Conservation (phyloP, 1,140 invertebrate species). For the Onthophagus taurus region DNA sequence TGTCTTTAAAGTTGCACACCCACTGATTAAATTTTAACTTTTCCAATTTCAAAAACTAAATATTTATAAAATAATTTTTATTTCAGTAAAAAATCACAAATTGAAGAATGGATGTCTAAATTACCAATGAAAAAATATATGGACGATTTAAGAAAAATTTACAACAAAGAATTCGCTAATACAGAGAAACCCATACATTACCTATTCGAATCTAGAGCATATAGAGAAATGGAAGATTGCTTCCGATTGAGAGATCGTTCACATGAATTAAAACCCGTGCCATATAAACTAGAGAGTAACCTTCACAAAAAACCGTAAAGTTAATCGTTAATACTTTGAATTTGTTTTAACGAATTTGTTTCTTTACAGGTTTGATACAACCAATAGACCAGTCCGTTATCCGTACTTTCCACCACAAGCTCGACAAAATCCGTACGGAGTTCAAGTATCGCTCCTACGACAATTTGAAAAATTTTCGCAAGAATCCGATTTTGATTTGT, state of each 20-base stretch:
- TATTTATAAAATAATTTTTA: background rate
- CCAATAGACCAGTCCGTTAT: no score
- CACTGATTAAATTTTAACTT: no score
- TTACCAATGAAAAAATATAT: conserved; percentile 41
- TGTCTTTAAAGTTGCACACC: background rate
- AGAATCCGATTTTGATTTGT: conserved; percentile 12
- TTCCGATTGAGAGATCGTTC: conserved; percentile 9
- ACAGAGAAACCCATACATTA: conserved; percentile 30
- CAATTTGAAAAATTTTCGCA: background rate
- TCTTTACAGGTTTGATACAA: no score
- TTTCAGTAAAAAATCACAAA: conserved; percentile 29
- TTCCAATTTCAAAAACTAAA: no score
- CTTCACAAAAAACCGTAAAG: conserved; percentile 8
- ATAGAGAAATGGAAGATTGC: conserved; percentile 9
- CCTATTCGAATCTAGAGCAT: conserved; percentile 10
- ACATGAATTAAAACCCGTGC: background rate
- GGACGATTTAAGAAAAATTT: conserved; percentile 38
- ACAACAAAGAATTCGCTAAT: conserved; percentile 34
- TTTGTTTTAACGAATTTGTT: background rate
- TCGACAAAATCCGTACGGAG: no score
- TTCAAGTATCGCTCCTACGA: no score
- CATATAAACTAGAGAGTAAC: background rate
- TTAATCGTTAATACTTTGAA: background rate
- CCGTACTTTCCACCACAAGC: no score
- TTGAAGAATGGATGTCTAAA: conserved; percentile 39